A percentile compares a stretch with the other conserved stretches of the same genome.
phyloP scores from a whole-genome alignment of 2,888 invertebrate genomes.

The Serripes groenlandicus region DNA sequence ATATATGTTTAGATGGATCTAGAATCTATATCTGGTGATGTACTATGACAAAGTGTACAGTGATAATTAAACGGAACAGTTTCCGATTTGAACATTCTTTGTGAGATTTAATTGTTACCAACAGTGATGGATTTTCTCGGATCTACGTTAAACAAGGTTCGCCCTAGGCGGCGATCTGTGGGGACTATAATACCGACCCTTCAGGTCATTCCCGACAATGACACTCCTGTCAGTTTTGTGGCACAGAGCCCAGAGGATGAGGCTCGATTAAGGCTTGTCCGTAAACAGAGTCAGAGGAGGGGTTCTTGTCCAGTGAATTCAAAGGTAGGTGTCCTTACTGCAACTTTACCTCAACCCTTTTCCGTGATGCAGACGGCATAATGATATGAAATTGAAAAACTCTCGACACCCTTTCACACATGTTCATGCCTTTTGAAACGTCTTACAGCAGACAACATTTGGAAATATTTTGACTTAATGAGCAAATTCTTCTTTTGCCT shows the following conservation, averaged over 20 bases:
- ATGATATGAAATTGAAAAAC: no score
- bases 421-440: no score
- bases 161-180: conserved; percentile 72
- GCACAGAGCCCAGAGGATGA: conserved; percentile 71
- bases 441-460: not conserved
- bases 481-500: not conserved
- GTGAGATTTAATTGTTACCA: not conserved
- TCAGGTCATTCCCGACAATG: conserved; percentile 78
- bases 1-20: no score
- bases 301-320: conserved; percentile 72
- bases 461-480: not conserved
- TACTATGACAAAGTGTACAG: no score
- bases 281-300: conserved; percentile 71
- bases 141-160: conserved; percentile 59
- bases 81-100: no score
- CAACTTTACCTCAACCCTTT: no score
- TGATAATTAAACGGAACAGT: no score
- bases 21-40: no score
- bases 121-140: conserved; percentile 67
- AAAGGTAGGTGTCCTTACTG: conserved; percentile 28
- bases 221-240: conserved; percentile 71
- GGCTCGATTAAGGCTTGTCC: conserved; percentile 67
- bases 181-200: conserved; percentile 69
- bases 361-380: no score
- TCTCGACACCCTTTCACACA: no score